phyloP scores from a whole-genome alignment of 2,113 vertebrate genomes.

The Tragelaphus imberbis region DNA sequence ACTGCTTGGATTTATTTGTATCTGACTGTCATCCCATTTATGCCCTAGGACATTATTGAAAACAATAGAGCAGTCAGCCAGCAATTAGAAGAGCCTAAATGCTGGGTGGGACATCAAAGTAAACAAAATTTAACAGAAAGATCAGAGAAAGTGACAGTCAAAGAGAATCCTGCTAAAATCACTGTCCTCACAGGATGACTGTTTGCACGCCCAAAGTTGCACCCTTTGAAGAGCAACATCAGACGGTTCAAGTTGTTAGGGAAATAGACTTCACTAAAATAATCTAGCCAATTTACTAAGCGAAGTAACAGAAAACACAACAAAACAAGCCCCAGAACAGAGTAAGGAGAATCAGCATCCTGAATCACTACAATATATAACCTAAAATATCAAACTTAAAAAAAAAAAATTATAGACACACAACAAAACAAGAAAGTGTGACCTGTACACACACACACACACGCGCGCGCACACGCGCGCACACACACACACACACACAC shows the following conservation, averaged over 20 bases:
- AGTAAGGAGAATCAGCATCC: not conserved
- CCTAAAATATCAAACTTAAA: not conserved
- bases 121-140: not conserved
- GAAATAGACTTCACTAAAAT: not conserved
- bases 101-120: not conserved
- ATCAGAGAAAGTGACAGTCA: not conserved
- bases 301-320: not conserved
- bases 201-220: not conserved
- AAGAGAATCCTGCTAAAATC: not conserved
- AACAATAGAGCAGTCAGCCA: not conserved
- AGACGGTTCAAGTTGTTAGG: not conserved
- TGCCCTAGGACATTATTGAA: not conserved
- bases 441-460: not conserved
- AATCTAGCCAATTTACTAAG: not conserved
- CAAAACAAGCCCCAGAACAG: not conserved
- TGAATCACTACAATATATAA: not conserved
- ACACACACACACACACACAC: not conserved
- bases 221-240: not conserved
- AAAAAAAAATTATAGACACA: not conserved
- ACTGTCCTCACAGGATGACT: too few relatives aligned
- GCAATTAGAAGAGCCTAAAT: not conserved
- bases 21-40: not conserved
- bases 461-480: rapidly evolving
- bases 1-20: not conserved
- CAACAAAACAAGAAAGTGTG: not conserved